These are phyloP conservation scores for Choristoneura rosaceana DNA, from an alignment of 2,888 invertebrate genomes.

Conservation along the genomic window DNA sequence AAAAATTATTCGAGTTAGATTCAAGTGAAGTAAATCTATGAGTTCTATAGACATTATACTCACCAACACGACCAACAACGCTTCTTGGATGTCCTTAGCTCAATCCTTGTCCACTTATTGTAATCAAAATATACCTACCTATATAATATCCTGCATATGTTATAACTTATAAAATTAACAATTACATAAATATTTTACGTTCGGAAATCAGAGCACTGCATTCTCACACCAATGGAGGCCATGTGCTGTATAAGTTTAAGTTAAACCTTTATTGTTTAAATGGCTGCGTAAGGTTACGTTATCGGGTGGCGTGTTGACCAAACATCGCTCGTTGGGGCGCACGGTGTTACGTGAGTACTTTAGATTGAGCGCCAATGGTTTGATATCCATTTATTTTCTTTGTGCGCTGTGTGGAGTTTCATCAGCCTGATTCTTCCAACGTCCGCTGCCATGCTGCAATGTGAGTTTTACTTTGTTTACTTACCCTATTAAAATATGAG, in stretches of 20 bases:
- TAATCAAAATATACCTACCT: background rate
- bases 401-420: too few species aligned
- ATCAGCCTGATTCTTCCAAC: too few species aligned
- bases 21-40: too few species aligned
- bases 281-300: conserved; percentile 17
- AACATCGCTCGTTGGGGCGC: conserved; percentile 12
- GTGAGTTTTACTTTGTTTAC: conserved; percentile 21
- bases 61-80: background rate
- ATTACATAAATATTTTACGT: background rate
- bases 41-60: background rate
- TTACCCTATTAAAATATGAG: too few species aligned
- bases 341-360: conserved; percentile 1
- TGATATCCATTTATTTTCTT: too few species aligned
- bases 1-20: too few species aligned
- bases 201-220: background rate
- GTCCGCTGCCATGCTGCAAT: conserved; percentile 24
- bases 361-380: background rate
- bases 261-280: conserved; percentile 34
- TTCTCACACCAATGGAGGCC: background rate
- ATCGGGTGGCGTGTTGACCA: conserved; percentile 18
- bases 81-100: background rate
- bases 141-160: background rate
- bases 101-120: background rate
- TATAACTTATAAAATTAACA: background rate
- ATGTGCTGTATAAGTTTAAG: conserved; percentile 20